A percentile compares a stretch with the other conserved stretches of the same genome.
These are phyloP conservation scores for Acipenser transmontanus DNA, from an alignment of 2,797 vertebrate genomes.

Conservation along the genomic window DNA sequence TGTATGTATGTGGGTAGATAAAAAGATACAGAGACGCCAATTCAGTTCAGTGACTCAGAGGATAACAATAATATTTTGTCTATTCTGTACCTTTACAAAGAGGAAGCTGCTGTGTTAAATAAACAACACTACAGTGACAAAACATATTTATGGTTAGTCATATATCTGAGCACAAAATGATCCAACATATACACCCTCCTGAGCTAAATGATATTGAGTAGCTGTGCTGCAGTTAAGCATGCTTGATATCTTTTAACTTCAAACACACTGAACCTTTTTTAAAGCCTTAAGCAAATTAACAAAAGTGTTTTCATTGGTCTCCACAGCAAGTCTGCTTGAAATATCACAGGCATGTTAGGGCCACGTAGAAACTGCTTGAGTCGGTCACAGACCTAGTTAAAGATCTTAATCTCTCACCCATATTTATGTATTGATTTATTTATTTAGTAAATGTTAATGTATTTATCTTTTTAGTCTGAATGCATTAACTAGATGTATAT, in stretches of 20 bases:
- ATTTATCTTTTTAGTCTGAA: too few relatives aligned
- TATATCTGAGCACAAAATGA: constrained; percentile 10
- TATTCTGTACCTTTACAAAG: constrained; percentile 10
- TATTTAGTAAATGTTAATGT: too few relatives aligned
- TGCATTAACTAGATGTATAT: too few relatives aligned
- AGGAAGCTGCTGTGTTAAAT: neutral
- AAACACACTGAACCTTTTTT: neutral
- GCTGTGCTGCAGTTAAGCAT: neutral
- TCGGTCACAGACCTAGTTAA: too few relatives aligned
- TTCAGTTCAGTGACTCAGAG: constrained; percentile 6
- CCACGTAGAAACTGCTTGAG: too few relatives aligned
- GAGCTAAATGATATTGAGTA: constrained; percentile 11
- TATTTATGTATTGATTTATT: too few relatives aligned
- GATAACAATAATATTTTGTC: constrained; percentile 10
- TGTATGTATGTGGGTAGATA: constrained; percentile 4
- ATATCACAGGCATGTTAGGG: too few relatives aligned
- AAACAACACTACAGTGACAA: constrained; percentile 14
- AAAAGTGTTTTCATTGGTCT: too few relatives aligned
- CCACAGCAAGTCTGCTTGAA: too few relatives aligned
- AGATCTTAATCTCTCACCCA: too few relatives aligned
- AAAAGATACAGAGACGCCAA: constrained; percentile 3
- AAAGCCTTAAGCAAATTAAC: neutral
- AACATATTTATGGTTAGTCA: constrained; percentile 19
- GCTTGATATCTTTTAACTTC: constrained; percentile 2
- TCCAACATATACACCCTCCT: neutral